A percentile compares a stretch with the other conserved stretches of the same genome.
phyloP scores from a whole-genome alignment of 2,797 vertebrate genomes.

The Argya squamiceps region DNA sequence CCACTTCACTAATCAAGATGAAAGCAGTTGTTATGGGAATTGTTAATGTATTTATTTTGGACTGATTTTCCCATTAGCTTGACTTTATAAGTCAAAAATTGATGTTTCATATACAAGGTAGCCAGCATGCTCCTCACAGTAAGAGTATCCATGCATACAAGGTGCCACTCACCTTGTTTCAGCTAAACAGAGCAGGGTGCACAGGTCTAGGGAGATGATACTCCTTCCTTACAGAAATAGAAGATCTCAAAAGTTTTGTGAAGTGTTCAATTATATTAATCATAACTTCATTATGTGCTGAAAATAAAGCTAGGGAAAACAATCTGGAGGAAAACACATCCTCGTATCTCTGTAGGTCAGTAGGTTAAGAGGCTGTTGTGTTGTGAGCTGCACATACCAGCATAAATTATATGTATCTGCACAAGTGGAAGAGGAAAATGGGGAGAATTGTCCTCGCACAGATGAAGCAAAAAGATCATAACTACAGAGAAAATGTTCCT shows the following conservation, averaged over 20 bases:
- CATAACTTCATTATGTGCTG: background rate
- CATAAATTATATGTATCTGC: background rate
- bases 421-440: background rate
- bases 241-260: background rate
- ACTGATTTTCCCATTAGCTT: background rate
- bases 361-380: background rate
- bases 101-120: background rate
- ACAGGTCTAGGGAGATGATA: background rate
- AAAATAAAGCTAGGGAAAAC: background rate
- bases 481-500: background rate
- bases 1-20: background rate
- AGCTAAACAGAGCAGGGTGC: background rate
- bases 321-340: accelerated
- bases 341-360: background rate
- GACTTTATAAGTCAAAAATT: background rate
- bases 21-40: background rate
- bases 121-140: background rate
- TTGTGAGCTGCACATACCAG: background rate
- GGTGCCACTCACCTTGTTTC: background rate
- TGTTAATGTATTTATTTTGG: background rate
- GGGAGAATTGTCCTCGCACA: background rate
- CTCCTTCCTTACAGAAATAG: background rate
- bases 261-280: background rate
- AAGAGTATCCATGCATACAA: background rate
- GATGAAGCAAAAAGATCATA: background rate